These are phyloP conservation scores for Melieria omissa DNA, from an alignment of 2,888 invertebrate species.

Conservation along the genomic window DNA sequence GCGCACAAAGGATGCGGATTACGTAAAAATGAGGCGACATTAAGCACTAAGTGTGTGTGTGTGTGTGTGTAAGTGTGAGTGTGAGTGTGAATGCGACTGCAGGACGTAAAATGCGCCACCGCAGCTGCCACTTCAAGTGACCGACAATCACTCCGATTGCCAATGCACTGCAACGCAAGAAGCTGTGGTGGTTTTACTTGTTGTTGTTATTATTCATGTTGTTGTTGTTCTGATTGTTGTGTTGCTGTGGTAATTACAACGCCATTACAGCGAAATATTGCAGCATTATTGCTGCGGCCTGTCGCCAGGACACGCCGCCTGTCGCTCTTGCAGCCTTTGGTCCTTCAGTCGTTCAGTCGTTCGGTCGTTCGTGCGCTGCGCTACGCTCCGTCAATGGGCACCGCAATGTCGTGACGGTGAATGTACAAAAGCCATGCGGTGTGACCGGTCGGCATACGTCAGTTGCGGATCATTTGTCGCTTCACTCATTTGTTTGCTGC, in stretches of 20 bases:
- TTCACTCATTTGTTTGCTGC: not conserved
- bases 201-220: no score
- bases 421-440: not conserved
- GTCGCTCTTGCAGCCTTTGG: no score
- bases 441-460: not conserved
- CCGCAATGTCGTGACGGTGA: not conserved
- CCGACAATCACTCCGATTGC: not conserved
- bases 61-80: not conserved
- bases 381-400: no score
- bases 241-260: not conserved
- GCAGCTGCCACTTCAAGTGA: not conserved
- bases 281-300: conserved; percentile 17
- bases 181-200: no score
- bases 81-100: not conserved
- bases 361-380: no score
- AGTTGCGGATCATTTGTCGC: not conserved
- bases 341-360: no score
- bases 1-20: not conserved
- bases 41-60: not conserved
- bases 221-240: no score
- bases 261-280: conserved; percentile 17
- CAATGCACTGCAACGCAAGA: not conserved
- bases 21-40: conserved; percentile 4
- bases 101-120: not conserved
- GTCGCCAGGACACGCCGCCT: not conserved